Conservation (phyloP, 2,888 invertebrate species). For the Linnaemya tessellans region DNA sequence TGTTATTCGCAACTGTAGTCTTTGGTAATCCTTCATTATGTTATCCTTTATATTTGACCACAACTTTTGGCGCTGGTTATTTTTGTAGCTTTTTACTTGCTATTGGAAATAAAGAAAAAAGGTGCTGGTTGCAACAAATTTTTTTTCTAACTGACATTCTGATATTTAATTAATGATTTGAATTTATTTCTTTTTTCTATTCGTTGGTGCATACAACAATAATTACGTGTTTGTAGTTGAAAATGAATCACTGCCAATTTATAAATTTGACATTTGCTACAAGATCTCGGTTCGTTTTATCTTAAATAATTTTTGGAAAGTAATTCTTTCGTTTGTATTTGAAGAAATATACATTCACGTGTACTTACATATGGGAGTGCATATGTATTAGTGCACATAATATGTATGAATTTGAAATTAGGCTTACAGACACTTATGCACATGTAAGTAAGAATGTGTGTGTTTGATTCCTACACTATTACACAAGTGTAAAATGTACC, state of each 20-base stretch:
- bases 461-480: no score
- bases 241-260: conserved; percentile 61
- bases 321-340: background rate
- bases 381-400: background rate
- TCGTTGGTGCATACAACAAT: background rate
- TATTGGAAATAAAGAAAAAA: background rate
- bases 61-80: conserved; percentile 42
- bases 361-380: background rate
- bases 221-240: background rate
- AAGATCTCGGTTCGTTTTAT: conserved; percentile 28
- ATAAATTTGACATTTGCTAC: conserved; percentile 58
- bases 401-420: no score
- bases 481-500: no score
- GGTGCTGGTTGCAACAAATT: background rate
- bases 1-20: conserved; percentile 24
- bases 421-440: background rate
- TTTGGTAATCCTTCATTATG: background rate
- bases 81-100: no score
- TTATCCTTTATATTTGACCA: conserved; percentile 17
- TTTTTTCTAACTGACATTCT: background rate
- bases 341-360: background rate
- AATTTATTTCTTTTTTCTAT: background rate
- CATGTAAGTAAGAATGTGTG: background rate
- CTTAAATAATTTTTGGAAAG: conserved; percentile 6
- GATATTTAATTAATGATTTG: background rate